Base-by-base conservation (phyloP, 2,888 invertebrate species). In the Clistopyga incitator region DNA sequence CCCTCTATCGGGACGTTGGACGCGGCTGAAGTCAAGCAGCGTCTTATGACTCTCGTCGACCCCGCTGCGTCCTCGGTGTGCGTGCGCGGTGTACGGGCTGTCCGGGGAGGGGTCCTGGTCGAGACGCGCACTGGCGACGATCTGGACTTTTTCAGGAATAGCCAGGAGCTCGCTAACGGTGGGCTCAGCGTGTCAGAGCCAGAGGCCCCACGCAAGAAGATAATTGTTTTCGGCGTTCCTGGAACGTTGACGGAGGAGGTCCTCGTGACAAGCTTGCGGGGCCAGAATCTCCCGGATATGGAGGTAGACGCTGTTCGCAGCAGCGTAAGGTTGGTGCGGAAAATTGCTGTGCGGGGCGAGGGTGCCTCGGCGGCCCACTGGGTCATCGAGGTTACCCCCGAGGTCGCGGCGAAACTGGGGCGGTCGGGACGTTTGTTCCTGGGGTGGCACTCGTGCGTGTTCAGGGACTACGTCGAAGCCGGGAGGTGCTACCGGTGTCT, bases 391-490 rank as follows among this genome's bases (percentile, higher is more conserved):
- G 67, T 56, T 6, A 25, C 25, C 2, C 67, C 25, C 0, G 67
- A 15, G 2, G 13, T 50, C 0, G 50, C 77, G 0, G 6, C 10
- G 1, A 29, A 18, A 8, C 3, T 68, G 20, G 77, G 45, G 13
- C 3, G 8, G 18, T 47, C 23, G 6, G 47, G 47, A 10, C 68
- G 68, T 11, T 47, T 59, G 23, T 45, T 59, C 59, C 59, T 77
- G 8, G 59, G 77, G n/a, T 77, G 77, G 77, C 13, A 59, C 20
- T 68, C 59, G 15, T 77, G 68, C 50, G 10, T 20, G 13, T 45
- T 68, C 38, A 11, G 50, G 59, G 68, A 77, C 11, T 77, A 68
- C 23, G 68, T 68, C 4, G 68, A 77, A 10, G 77, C 47, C 6
- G 68, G 10, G 13, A 45, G 77, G 13, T 54, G 65, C 11, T 59